Evolutionary conservation across 2,888 invertebrate species (phyloP).

Genomic region (Clitarchus hookeri): DNA sequence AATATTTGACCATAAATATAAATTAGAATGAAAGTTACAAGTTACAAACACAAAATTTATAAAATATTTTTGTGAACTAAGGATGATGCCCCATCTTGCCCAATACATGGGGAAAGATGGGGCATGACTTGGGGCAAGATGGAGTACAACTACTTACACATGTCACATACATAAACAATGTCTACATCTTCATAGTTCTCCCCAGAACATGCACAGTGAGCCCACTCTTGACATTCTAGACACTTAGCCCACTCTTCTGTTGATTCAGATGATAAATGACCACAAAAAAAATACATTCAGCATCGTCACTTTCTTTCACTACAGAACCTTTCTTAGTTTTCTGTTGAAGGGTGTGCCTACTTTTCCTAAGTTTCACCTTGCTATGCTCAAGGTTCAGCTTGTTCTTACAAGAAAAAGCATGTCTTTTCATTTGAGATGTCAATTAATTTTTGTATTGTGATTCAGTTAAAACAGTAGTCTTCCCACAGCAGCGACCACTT

Average conservation of each 20-base stretch:
- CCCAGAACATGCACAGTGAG: conserved; percentile 20
- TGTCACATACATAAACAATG: background rate
- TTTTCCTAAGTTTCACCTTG: background rate
- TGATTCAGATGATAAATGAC: background rate
- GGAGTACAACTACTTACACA: too few relatives aligned
- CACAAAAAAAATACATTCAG: conserved; percentile 28
- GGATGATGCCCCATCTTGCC: too few relatives aligned
- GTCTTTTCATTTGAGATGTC: background rate
- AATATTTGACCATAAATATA: background rate
- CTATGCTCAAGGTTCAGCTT: background rate
- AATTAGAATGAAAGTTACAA: background rate
- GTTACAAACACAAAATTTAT: background rate
- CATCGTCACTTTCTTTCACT: conserved; percentile 4
- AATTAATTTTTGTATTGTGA: conserved; percentile 24
- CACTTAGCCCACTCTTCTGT: background rate
- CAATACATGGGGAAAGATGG: too few relatives aligned
- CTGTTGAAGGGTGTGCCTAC: too few relatives aligned
- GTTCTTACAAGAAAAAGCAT: background rate
- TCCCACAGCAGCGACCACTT: background rate
- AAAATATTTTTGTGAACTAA: background rate
- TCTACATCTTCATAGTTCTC: conserved; percentile 11
- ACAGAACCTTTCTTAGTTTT: too few relatives aligned
- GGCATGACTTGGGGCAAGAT: too few relatives aligned
- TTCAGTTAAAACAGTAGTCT: background rate
- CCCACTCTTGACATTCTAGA: background rate